phyloP scores from a whole-genome alignment of 1,140 invertebrate genomes.

The Brachionus paranguensis region DNA sequence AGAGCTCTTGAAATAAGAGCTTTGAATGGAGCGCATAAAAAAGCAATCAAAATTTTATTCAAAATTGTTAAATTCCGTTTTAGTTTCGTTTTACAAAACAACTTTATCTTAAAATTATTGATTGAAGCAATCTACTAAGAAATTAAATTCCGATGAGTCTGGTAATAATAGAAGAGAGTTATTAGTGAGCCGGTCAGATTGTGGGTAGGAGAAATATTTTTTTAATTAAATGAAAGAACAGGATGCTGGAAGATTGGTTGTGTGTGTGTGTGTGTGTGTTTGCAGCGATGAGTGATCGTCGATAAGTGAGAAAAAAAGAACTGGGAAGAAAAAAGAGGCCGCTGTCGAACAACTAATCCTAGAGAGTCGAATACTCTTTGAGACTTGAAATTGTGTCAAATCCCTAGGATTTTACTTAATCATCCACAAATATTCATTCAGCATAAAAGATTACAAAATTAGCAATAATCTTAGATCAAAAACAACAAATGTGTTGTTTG shows the following conservation, averaged over 20 bases:
- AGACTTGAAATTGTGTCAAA: not conserved
- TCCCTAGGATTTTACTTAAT: not conserved
- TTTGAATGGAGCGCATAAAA: not conserved
- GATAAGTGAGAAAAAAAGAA: not conserved
- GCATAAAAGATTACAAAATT: not conserved
- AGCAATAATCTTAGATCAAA: not conserved
- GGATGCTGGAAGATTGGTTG: not conserved
- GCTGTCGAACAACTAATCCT: not conserved
- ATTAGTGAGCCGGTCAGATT: not conserved
- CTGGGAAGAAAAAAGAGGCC: not conserved
- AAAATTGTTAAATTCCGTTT: constrained; percentile 1
- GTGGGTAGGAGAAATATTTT: not conserved
- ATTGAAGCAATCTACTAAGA: not conserved
- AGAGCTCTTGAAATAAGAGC: not conserved
- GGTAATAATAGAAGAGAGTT: not conserved
- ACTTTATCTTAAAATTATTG: not conserved
- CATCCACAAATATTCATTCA: not conserved
- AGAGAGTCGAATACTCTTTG: not conserved
- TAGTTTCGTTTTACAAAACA: not conserved
- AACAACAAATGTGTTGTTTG: constrained; percentile 5
- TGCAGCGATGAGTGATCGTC: not conserved
- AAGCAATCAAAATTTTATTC: constrained; percentile 1
- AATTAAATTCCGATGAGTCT: not conserved
- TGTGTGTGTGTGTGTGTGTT: not conserved
- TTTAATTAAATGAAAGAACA: not conserved